Percentiles rank a stretch among this genome's conserved stretches.
Conservation (phyloP, 2,888 invertebrate species). For the Girardia tigrina region DNA sequence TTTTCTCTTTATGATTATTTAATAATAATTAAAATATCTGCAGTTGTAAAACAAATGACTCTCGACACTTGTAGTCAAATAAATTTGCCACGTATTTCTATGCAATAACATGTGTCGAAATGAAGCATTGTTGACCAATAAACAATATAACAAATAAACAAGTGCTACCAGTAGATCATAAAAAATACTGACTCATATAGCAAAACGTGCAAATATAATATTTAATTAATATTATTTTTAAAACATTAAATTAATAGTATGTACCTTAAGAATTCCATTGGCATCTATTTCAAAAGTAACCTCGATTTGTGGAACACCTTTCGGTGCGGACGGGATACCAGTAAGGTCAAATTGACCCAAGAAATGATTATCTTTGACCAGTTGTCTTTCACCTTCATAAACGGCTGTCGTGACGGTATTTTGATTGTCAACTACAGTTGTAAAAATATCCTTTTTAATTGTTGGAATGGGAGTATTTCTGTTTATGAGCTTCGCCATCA, state of each 20-base stretch:
- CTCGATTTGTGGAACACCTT: conserved; percentile 52
- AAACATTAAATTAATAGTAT: background rate
- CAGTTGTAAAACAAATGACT: too few species aligned
- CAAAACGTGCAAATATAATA: background rate
- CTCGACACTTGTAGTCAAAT: background rate
- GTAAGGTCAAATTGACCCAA: conserved; percentile 94
- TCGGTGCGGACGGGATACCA: conserved; percentile 64
- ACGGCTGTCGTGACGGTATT: conserved; percentile 90
- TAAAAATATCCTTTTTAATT: conserved; percentile 97
- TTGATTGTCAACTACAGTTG: conserved; percentile 95
- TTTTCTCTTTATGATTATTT: too few species aligned
- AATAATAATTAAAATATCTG: too few species aligned
- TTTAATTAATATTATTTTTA: background rate
- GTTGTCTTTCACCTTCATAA: conserved; percentile 94
- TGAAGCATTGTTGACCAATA: background rate
- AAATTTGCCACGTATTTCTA: background rate
- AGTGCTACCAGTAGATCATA: background rate
- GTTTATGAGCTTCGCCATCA: conserved; percentile 95
- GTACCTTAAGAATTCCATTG: conserved; percentile 54
- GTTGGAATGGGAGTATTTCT: conserved; percentile 97
- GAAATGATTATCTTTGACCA: conserved; percentile 98
- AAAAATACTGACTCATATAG: background rate
- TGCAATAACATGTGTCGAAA: background rate
- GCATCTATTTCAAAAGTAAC: conserved; percentile 38
- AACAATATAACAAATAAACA: background rate